Evolutionary conservation across 2,888 invertebrate genomes (phyloP).

Genomic region (Leucophora obtusa): DNA sequence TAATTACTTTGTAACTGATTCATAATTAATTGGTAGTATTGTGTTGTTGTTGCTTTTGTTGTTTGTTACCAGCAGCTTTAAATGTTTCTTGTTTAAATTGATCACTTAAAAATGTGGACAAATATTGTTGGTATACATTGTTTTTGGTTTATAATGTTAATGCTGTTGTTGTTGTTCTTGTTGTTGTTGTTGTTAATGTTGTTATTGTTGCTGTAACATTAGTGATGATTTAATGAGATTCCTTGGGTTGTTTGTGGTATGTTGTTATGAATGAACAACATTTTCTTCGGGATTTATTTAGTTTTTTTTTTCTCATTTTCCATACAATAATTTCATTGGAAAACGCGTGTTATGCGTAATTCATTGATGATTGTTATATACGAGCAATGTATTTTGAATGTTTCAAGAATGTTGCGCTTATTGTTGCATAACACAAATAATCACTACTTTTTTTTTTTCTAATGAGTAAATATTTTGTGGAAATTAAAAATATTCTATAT

Average conservation of each 20-base stretch:
- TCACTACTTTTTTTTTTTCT: not conserved
- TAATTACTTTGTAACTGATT: constrained; percentile 66
- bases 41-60: constrained; percentile 25
- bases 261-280: constrained; percentile 61
- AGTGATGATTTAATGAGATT: constrained; percentile 58
- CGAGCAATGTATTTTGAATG: constrained; percentile 36
- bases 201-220: constrained; percentile 8
- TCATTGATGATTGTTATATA: constrained; percentile 51
- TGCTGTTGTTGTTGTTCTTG: constrained; percentile 8
- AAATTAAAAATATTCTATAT: too few relatives aligned
- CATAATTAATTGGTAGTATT: constrained; percentile 65
- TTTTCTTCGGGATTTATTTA: constrained; percentile 11
- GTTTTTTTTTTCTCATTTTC: constrained; percentile 3
- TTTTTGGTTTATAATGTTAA: constrained; percentile 30
- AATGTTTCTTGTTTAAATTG: constrained; percentile 49
- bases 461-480: too few relatives aligned
- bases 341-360: constrained; percentile 62
- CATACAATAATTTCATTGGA: constrained; percentile 51
- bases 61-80: not conserved
- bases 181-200: constrained; percentile 5
- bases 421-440: constrained; percentile 45
- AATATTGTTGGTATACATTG: constrained; percentile 48
- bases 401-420: constrained; percentile 57
- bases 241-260: constrained; percentile 40
- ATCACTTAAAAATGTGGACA: constrained; percentile 56